Evolutionary conservation across 2,797 vertebrate genomes (phyloP).

Genomic region (Neomorphus geoffroyi): DNA sequence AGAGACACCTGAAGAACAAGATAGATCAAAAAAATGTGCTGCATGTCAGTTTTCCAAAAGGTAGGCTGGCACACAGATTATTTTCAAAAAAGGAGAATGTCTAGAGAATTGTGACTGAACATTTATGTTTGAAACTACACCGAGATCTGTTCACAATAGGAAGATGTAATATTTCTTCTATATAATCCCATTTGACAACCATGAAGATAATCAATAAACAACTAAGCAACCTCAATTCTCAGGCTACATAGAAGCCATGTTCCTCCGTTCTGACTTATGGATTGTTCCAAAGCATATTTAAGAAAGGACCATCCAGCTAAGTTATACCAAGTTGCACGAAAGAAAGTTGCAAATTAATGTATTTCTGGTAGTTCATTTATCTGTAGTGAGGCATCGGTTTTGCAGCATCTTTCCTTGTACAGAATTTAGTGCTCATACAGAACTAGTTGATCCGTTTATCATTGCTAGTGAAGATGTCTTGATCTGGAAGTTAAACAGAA

Average conservation of each 20-base stretch:
- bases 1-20: slow-evolving; percentile 85
- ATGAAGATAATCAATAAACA: background rate
- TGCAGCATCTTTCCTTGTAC: background rate
- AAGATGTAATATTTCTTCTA: background rate
- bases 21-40: background rate
- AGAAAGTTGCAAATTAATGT: background rate
- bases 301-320: background rate
- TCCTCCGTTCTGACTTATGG: background rate
- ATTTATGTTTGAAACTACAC: background rate
- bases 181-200: background rate
- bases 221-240: background rate
- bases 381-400: background rate
- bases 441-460: background rate
- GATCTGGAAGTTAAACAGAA: background rate
- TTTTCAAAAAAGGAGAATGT: background rate
- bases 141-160: background rate
- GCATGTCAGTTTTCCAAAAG: background rate
- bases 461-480: background rate
- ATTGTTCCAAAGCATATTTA: background rate
- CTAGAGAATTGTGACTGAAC: background rate
- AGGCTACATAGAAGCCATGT: background rate
- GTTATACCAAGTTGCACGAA: background rate
- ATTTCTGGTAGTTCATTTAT: background rate
- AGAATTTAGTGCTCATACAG: background rate
- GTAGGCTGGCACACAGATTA: background rate